These are phyloP conservation scores for Sebastiscus tertius DNA, from an alignment of 2,797 vertebrate species.

Conservation along the genomic window DNA sequence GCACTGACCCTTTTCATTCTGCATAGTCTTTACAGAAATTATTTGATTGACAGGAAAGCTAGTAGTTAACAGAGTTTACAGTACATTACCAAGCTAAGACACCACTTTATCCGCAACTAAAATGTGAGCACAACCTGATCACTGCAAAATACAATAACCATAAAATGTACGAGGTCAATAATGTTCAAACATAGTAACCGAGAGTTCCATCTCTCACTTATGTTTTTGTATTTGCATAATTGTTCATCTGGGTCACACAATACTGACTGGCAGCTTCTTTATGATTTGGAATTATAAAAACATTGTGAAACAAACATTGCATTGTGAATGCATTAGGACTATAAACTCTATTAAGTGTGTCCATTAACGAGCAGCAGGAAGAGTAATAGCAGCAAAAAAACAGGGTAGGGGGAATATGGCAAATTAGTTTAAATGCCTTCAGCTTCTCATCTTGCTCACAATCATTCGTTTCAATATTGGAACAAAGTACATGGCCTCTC, in stretches of 20 bases:
- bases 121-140: background rate
- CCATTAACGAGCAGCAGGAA: constrained; percentile 4
- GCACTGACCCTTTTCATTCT: background rate
- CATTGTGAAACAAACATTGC: background rate
- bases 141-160: background rate
- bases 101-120: background rate
- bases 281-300: background rate
- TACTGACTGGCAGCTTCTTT: background rate
- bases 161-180: background rate
- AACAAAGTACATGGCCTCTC: background rate
- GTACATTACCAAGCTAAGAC: background rate
- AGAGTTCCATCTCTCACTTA: background rate
- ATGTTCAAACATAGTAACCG: background rate
- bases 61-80: background rate
- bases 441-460: background rate
- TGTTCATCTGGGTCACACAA: background rate
- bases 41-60: background rate
- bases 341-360: constrained; percentile 2
- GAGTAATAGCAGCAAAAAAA: constrained; percentile 20
- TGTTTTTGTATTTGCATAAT: background rate
- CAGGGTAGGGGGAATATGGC: constrained; percentile 11
- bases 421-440: constrained; percentile 11
- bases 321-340: constrained; percentile 1
- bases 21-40: background rate
- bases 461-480: background rate